Percentiles rank a stretch among this genome's conserved stretches.
Evolutionary conservation across 2,797 vertebrate genomes (phyloP).

Genomic region (Zalophus californianus): DNA sequence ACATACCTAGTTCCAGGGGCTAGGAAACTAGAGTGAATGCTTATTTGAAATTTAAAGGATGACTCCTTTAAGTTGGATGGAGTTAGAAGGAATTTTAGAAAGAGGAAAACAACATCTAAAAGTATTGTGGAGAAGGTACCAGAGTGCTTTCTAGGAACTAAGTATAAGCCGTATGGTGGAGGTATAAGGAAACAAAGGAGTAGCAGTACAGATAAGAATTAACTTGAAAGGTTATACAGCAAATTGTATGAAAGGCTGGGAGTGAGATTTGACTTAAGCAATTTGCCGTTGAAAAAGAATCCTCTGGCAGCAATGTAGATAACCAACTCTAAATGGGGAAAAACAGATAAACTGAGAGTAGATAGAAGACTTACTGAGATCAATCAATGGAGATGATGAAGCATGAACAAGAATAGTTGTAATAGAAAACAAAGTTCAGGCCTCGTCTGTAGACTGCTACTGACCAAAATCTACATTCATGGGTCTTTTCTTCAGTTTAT

Average conservation of each 20-base stretch:
- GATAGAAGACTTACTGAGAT: background rate
- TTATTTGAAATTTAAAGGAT: conserved; percentile 37
- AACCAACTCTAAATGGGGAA: background rate
- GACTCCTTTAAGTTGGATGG: background rate
- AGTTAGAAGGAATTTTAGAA: background rate
- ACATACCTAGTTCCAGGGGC: background rate
- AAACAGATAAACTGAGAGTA: background rate
- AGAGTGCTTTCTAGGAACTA: background rate
- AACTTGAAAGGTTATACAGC: background rate
- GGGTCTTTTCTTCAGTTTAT: background rate
- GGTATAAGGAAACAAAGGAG: background rate
- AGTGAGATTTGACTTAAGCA: background rate
- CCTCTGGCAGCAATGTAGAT: background rate
- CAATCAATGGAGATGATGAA: background rate
- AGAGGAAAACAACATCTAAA: background rate
- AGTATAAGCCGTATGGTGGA: background rate
- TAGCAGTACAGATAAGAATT: background rate
- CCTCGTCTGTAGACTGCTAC: background rate
- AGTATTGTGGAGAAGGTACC: background rate
- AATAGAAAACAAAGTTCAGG: background rate
- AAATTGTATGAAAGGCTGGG: background rate
- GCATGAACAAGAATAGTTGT: background rate
- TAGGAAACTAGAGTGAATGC: background rate
- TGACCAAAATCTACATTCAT: background rate
- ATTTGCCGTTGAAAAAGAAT: background rate